These are phyloP conservation scores for Seira ritae DNA, from an alignment of 2,888 invertebrate genomes.

Conservation along the genomic window DNA sequence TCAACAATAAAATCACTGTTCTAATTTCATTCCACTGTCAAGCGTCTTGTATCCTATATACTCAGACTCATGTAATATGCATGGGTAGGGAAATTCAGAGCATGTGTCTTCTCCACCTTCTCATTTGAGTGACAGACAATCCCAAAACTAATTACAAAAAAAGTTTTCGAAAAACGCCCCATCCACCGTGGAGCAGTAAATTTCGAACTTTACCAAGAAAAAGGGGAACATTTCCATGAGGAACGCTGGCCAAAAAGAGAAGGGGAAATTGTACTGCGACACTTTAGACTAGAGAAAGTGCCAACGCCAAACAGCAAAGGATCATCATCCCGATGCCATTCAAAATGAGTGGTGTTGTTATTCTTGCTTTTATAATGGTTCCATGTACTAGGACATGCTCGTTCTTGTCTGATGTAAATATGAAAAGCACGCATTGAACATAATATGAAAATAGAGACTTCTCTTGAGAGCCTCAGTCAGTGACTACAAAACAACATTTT, in stretches of 20 bases:
- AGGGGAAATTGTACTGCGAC: background rate
- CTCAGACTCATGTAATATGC: background rate
- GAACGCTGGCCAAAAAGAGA: too few relatives aligned
- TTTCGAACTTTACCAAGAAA: background rate
- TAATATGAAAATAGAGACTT: too few relatives aligned
- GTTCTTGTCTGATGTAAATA: too few relatives aligned
- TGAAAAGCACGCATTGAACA: too few relatives aligned
- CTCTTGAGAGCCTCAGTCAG: too few relatives aligned
- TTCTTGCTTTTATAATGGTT: background rate
- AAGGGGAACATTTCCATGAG: background rate
- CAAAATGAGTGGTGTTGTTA: background rate
- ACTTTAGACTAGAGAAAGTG: constrained; percentile 4
- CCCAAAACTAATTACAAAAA: constrained; percentile 59
- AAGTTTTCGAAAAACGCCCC: background rate
- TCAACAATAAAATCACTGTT: constrained; percentile 7
- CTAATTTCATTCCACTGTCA: background rate
- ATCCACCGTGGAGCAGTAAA: background rate
- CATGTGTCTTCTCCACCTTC: constrained; percentile 7
- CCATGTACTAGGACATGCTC: background rate
- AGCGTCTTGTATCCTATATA: background rate
- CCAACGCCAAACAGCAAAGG: background rate
- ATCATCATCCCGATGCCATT: background rate
- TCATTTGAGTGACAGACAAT: constrained; percentile 51
- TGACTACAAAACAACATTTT: too few relatives aligned
- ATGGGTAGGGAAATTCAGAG: background rate